phyloP scores from a whole-genome alignment of 2,113 vertebrate genomes.

The Fulica atra region DNA sequence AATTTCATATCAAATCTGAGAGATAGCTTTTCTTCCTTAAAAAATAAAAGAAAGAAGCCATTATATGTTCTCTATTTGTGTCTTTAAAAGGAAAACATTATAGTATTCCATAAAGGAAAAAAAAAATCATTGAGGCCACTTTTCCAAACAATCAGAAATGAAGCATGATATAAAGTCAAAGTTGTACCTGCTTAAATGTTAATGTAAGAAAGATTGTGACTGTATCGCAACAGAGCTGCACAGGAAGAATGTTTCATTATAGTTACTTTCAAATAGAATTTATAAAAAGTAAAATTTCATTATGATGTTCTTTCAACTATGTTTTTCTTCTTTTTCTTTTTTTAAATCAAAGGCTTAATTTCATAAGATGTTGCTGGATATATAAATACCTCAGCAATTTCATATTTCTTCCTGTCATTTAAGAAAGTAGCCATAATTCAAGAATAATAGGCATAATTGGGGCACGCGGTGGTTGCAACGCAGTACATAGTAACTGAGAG shows the following conservation, averaged over 20 bases:
- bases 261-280: neutral
- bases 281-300: neutral
- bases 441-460: neutral
- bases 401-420: neutral
- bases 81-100: neutral
- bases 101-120: neutral
- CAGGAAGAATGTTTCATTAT: neutral
- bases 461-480: neutral
- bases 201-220: neutral
- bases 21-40: neutral
- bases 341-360: neutral
- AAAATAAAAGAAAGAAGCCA: neutral
- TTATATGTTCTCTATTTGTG: neutral
- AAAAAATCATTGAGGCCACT: neutral
- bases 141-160: neutral
- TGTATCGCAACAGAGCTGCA: neutral
- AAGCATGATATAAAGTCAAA: neutral
- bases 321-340: neutral
- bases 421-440: neutral
- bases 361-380: neutral
- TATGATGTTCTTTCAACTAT: neutral
- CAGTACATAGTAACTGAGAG: neutral
- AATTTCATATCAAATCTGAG: neutral
- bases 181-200: neutral
- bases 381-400: neutral